These are phyloP conservation scores for Tachysurus vachellii DNA, from an alignment of 2,113 vertebrate genomes.

Conservation along the genomic window DNA sequence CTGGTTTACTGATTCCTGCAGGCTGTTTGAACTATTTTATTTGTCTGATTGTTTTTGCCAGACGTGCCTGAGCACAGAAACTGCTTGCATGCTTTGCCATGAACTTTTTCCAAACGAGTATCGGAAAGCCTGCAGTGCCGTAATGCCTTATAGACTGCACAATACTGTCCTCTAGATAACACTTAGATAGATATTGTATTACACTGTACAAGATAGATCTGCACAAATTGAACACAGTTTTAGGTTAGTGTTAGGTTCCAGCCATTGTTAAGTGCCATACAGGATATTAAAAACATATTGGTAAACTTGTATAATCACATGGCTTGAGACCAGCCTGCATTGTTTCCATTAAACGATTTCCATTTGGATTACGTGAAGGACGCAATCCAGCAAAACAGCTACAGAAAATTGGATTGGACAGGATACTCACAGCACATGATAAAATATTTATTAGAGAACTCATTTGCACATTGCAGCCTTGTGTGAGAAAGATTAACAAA, in stretches of 20 bases:
- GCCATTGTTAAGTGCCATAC: not conserved
- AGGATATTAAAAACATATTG: slow-evolving; percentile 8
- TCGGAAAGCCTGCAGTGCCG: slow-evolving; percentile 16
- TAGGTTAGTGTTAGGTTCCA: not conserved
- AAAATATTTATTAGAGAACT: not conserved
- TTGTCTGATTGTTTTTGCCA: slow-evolving; percentile 22
- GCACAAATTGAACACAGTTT: not conserved
- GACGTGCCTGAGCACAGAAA: not conserved
- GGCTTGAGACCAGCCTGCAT: not conserved
- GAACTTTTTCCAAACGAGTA: slow-evolving; percentile 8
- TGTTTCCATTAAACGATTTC: not conserved
- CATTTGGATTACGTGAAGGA: not conserved
- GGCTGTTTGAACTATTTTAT: slow-evolving; percentile 43
- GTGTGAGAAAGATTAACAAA: not conserved
- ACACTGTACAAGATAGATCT: not conserved
- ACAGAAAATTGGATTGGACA: not conserved
- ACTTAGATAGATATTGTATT: not conserved
- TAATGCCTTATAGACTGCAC: not conserved
- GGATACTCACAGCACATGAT: slow-evolving; percentile 1
- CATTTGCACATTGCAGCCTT: not conserved
- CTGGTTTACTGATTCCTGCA: slow-evolving; percentile 39
- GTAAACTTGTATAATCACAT: not conserved
- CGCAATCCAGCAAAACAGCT: not conserved
- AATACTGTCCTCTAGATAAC: not conserved
- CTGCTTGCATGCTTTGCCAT: slow-evolving; percentile 26